Percentiles rank a stretch among this genome's conserved stretches.
Evolutionary conservation across 2,113 vertebrate genomes (phyloP).

Genomic region (Tetrao urogallus): DNA sequence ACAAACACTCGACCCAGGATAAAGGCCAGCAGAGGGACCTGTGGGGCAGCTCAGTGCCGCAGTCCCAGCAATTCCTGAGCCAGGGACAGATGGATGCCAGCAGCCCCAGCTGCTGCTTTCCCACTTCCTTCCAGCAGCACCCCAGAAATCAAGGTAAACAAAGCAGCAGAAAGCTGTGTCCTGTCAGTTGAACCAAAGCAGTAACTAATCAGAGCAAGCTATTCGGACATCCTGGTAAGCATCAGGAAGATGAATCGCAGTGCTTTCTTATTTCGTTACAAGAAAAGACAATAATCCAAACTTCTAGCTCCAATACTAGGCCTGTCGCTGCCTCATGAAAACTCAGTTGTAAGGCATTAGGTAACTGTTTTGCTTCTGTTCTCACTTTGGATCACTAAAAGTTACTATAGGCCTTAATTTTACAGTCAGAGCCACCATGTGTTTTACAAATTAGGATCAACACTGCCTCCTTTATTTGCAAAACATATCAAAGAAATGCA

Average conservation of each 20-base stretch:
- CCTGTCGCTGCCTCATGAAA: neutral
- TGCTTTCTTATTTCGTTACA: neutral
- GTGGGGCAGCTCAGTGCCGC: neutral
- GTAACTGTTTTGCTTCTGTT: neutral
- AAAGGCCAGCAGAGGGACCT: constrained; percentile 62
- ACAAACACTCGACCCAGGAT: neutral
- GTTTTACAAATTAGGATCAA: neutral
- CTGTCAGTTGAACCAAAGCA: neutral
- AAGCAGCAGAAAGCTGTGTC: neutral
- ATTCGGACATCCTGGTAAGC: neutral
- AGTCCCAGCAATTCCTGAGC: neutral
- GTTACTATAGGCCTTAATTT: neutral
- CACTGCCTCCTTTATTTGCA: neutral
- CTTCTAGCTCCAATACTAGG: neutral
- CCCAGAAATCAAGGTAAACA: neutral
- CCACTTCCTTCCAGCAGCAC: neutral
- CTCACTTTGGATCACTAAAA: neutral
- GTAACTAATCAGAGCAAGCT: neutral
- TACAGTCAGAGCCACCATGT: neutral
- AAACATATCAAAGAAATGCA: neutral
- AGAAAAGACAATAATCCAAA: neutral
- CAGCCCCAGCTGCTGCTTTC: neutral
- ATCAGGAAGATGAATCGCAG: neutral
- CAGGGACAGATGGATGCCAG: neutral
- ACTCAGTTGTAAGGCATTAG: neutral